Evolutionary conservation across 2,797 vertebrate species (phyloP), one percentile per base, ranked within the genome.

Genomic region (Rhabdomys pumilio): DNA sequence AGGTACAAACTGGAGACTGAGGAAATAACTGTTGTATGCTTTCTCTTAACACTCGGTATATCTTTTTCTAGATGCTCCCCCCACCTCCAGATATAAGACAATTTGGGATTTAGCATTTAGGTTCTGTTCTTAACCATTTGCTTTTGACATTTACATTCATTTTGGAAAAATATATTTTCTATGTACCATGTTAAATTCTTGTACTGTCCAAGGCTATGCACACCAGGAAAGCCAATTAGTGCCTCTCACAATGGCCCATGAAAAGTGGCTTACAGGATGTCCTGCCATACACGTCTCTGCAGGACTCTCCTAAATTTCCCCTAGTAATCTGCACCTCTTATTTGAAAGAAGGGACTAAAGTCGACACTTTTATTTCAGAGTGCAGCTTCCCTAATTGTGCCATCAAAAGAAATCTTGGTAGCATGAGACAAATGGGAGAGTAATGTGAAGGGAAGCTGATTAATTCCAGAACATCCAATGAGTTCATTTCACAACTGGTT

Each of bases 331-430:
- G 55, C 76, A 59, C 84, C 90, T 89, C 53, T 72, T 87, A 84
- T 38, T 65, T 75, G 47, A 93, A 57, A 93, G 94, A 95, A 93
- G 31, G 76, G 53, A 83, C 72, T 90, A 14, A 12, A 85, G 79
- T 57, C 44, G 34, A 89, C 38, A 31, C 84, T 95, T 96, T 96
- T 95, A 92, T 93, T 97, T 96, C 77, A 89, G 63, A 63, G 97
- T 94, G 96, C 65, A 89, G 57, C 59, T 93, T 88, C 57, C 26
- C 83, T 97, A 97, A 96, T 91, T 96, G 84, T 95, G 26, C 47
- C 95, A 91, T 95, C 90, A 94, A 73, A 96, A 95, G 63, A 82
- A 96, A 83, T 95, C 90, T 95, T 67, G 47, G 79, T 95, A 83
- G 41, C 63, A 50, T 53, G 41, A 53, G 85, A 93, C 90, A 96